Base-by-base conservation (phyloP, 2,113 vertebrate species). In the Vimba vimba region DNA sequence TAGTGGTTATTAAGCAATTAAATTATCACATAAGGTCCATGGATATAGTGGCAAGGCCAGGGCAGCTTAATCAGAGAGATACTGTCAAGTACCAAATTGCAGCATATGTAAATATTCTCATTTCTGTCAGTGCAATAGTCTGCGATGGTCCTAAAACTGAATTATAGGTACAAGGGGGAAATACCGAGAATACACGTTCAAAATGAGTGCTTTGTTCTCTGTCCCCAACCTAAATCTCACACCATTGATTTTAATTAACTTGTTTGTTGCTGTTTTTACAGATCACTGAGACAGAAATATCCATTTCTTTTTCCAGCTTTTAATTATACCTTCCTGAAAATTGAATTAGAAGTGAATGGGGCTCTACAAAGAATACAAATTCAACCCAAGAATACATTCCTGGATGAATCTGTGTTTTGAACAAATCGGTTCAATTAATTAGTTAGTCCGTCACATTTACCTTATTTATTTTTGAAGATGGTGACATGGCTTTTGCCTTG, bases 201-300 rank as follows among this genome's bases (percentile, higher is more conserved):
- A 50, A 77, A 77, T 9, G 17, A 77, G 27, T 2, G 0, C 9
- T 55, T 55, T 21, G 13, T 69, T 36, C 13, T 64, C 23, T 62
- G 60, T 57, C n/a, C 60, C 23, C 39, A 47, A 84, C 81, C 78
- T 62, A 59, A 62, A 81, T 59, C 64, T 52, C 79, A 86, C 77
- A 64, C 36, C 64, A 85, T 79, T 87, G 84, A 78, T 85, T 89
- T 86, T 84, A 86, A 90, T 87, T 83, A 84, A 80, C 77, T 57
- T 76, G 62, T 87, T 89, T 87, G 85, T 69, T 33, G 39, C 62
- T 12, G 33, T 82, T 43, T 76, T 88, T 83, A 86, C 81, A 86
- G 81, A 86, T 75, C 82, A 87, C 60, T 80, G 76, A 39, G 85
- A 86, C 71, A 47, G 60, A 85, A 87, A 86, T 78, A 81, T 86